Percentiles rank a stretch among this genome's conserved stretches.
Conservation (phyloP, 2,888 invertebrate species). For the Apotomis betuletana region DNA sequence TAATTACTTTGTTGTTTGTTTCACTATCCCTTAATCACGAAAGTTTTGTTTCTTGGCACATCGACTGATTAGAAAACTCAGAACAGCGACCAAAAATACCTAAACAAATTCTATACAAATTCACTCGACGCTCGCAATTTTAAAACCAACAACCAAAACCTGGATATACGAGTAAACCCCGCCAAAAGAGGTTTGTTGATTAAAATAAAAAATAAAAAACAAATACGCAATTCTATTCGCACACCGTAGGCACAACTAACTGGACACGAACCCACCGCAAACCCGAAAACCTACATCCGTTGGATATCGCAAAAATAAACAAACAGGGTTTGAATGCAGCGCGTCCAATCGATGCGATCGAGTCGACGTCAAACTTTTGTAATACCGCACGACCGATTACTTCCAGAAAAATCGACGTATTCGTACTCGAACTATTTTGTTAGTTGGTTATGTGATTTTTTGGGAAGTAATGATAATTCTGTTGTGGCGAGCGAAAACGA, state of each 20-base stretch:
- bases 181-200: slow-evolving; percentile 42
- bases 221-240: slow-evolving; percentile 60
- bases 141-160: slow-evolving; percentile 29
- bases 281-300: slow-evolving; percentile 80
- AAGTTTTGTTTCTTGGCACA: no score
- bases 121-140: slow-evolving; percentile 1
- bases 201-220: slow-evolving; percentile 49
- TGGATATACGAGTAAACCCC: slow-evolving; percentile 8
- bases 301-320: slow-evolving; percentile 74
- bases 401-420: slow-evolving; percentile 3
- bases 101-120: background rate
- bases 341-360: slow-evolving; percentile 74
- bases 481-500: no score
- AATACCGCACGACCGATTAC: slow-evolving; percentile 52
- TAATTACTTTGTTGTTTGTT: no score
- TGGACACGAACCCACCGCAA: slow-evolving; percentile 73
- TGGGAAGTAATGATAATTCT: no score
- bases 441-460: background rate
- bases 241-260: slow-evolving; percentile 66
- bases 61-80: background rate
- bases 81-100: background rate
- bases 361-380: slow-evolving; percentile 77
- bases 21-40: no score
- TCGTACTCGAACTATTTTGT: background rate
- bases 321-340: slow-evolving; percentile 63